Evolutionary conservation across 2,888 invertebrate species (phyloP).

Genomic region (Parnassius apollo): DNA sequence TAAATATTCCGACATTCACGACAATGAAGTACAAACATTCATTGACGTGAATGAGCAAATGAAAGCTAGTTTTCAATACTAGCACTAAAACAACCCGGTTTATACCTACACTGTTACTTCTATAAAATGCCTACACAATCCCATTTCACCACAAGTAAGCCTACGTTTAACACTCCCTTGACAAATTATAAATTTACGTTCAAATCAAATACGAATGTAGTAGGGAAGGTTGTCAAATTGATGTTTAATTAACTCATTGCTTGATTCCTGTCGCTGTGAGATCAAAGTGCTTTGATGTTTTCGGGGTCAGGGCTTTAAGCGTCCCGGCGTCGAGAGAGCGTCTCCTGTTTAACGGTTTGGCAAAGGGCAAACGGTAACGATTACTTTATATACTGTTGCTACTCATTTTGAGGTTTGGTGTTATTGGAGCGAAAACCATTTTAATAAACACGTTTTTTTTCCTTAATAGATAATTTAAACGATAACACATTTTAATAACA

Average conservation of each 20-base stretch:
- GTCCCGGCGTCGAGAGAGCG: conserved; percentile 32
- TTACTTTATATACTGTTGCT: conserved; percentile 23
- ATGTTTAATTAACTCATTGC: conserved; percentile 67
- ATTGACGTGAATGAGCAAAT: no score
- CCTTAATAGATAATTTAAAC: no score
- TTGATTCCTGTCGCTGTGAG: conserved; percentile 50
- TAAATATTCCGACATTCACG: no score
- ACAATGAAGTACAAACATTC: no score
- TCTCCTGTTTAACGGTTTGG: conserved; percentile 27
- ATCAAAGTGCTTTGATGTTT: conserved; percentile 57
- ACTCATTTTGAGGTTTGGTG: conserved; percentile 6
- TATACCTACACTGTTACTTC: background rate
- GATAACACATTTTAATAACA: no score
- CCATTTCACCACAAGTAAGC: conserved; percentile 12
- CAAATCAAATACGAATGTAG: conserved; percentile 26
- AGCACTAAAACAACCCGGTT: no score
- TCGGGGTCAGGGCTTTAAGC: conserved; percentile 43
- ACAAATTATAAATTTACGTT: conserved; percentile 22
- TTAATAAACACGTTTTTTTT: no score
- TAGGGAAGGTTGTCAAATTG: conserved; percentile 46
- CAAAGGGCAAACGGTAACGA: conserved; percentile 28
- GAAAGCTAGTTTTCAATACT: no score
- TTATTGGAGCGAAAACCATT: conserved; percentile 2
- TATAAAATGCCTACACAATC: background rate
- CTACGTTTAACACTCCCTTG: conserved; percentile 25